Evolutionary conservation across 2,888 invertebrate species (phyloP).

Genomic region (Beris morrisii): DNA sequence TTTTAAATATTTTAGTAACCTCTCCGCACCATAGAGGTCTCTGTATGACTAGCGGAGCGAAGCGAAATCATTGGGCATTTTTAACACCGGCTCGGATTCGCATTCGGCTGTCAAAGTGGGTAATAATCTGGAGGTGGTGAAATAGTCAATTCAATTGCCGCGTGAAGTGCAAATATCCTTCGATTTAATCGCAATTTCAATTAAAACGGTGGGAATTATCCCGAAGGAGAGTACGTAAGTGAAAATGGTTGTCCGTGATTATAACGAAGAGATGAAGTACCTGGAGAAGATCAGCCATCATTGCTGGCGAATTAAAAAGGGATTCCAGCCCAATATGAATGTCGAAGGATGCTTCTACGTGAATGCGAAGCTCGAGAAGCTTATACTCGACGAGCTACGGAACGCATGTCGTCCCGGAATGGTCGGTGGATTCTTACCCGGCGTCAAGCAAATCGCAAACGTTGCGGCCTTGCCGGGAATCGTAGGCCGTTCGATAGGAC

Average conservation of each 20-base stretch:
- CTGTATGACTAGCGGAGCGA: too few species aligned
- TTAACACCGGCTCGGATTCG: too few species aligned
- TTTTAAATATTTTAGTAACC: too few species aligned
- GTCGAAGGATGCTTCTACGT: conserved; percentile 98
- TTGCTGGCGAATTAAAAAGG: conserved; percentile 95
- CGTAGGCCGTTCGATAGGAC: conserved; percentile 88
- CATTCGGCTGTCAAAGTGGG: too few species aligned
- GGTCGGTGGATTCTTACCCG: conserved; percentile 96
- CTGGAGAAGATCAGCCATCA: conserved; percentile 84
- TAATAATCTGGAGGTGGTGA: too few species aligned
- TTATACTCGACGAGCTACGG: conserved; percentile 96
- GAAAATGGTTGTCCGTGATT: conserved; percentile 84
- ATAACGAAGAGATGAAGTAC: conserved; percentile 90
- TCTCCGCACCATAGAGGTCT: too few species aligned
- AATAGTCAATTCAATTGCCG: too few species aligned
- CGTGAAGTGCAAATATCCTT: too few species aligned
- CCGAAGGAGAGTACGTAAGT: too few species aligned
- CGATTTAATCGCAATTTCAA: too few species aligned
- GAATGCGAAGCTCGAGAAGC: conserved; percentile 83
- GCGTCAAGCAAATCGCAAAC: conserved; percentile 98
- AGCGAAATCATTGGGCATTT: too few species aligned
- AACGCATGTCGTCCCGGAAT: conserved; percentile 87
- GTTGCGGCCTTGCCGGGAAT: conserved; percentile 98
- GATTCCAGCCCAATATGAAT: conserved; percentile 99
- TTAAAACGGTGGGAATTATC: too few species aligned